Evolutionary conservation across 2,888 invertebrate species (phyloP).

Genomic region (Sinhomidia bicolor): DNA sequence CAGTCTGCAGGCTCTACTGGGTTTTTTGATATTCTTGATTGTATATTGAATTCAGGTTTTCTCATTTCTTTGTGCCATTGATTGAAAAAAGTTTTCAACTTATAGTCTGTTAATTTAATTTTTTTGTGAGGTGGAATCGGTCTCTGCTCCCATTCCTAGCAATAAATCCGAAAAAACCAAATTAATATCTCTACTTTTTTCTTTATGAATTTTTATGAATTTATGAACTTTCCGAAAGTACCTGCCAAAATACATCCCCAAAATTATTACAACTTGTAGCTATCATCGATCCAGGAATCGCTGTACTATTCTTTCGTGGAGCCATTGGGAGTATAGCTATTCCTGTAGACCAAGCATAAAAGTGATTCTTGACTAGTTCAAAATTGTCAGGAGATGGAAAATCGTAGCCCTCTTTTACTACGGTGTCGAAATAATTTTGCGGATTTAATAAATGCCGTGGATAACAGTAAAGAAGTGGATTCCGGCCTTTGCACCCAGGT

Average conservation of each 20-base stretch:
- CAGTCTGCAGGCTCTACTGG: conserved; percentile 49
- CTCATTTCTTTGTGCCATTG: conserved; percentile 72
- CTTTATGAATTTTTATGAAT: not conserved
- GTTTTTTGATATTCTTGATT: conserved; percentile 19
- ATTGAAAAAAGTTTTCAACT: conserved; percentile 37
- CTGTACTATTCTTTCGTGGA: not conserved
- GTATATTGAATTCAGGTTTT: not conserved
- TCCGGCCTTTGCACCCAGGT: conserved; percentile 68
- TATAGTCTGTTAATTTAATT: conserved; percentile 26
- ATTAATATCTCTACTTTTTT: not conserved
- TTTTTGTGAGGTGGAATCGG: conserved; percentile 52
- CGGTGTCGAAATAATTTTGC: conserved; percentile 65
- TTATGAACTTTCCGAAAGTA: too few species aligned
- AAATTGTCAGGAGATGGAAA: conserved; percentile 67
- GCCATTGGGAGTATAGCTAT: conserved; percentile 53
- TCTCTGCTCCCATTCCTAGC: conserved; percentile 76
- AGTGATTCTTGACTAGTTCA: conserved; percentile 60
- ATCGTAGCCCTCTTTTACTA: conserved; percentile 39
- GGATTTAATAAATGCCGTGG: conserved; percentile 76
- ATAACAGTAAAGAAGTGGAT: conserved; percentile 76
- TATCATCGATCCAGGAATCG: conserved; percentile 59
- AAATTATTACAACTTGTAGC: conserved; percentile 74
- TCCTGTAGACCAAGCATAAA: conserved; percentile 78
- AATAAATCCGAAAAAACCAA: too few species aligned
- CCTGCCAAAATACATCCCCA: conserved; percentile 79